phyloP scores from a whole-genome alignment of 2,888 invertebrate genomes.

The Aleiodes testaceus region DNA sequence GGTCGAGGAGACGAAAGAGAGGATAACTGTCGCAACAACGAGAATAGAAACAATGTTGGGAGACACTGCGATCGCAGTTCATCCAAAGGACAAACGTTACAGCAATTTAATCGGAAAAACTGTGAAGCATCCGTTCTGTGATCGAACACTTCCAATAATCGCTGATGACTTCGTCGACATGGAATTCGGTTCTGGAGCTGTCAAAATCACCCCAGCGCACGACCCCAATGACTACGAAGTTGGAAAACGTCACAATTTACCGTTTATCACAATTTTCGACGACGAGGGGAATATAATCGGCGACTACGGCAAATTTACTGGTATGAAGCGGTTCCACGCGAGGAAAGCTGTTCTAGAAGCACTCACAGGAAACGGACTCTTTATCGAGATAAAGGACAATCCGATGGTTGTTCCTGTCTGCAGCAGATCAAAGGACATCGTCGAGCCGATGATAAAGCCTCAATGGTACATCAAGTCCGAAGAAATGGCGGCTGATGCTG shows the following conservation, averaged over 20 bases:
- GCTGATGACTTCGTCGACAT: conserved; percentile 96
- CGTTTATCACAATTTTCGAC: conserved; percentile 91
- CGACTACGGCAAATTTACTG: conserved; percentile 86
- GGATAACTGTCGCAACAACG: conserved; percentile 96
- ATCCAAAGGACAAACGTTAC: conserved; percentile 93
- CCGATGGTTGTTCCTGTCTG: conserved; percentile 97
- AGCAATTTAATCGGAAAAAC: conserved; percentile 86
- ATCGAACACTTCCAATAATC: conserved; percentile 89
- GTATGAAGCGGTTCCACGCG: conserved; percentile 93
- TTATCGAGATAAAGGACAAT: conserved; percentile 88
- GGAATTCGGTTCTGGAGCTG: conserved; percentile 97
- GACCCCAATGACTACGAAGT: conserved; percentile 98
- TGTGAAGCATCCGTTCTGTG: conserved; percentile 90
- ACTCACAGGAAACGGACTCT: conserved; percentile 82
- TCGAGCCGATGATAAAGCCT: conserved; percentile 95
- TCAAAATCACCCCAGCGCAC: conserved; percentile 99
- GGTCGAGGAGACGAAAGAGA: conserved; percentile 82
- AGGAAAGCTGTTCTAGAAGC: conserved; percentile 86
- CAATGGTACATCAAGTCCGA: conserved; percentile 97
- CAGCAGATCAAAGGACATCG: conserved; percentile 96
- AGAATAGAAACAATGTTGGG: conserved; percentile 99
- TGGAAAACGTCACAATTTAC: conserved; percentile 90
- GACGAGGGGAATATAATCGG: conserved; percentile 91
- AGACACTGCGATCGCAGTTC: conserved; percentile 98
- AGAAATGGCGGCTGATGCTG: conserved; percentile 91